These are phyloP conservation scores for Oreochromis aureus DNA, from an alignment of 2,113 vertebrate species.

Conservation along the genomic window DNA sequence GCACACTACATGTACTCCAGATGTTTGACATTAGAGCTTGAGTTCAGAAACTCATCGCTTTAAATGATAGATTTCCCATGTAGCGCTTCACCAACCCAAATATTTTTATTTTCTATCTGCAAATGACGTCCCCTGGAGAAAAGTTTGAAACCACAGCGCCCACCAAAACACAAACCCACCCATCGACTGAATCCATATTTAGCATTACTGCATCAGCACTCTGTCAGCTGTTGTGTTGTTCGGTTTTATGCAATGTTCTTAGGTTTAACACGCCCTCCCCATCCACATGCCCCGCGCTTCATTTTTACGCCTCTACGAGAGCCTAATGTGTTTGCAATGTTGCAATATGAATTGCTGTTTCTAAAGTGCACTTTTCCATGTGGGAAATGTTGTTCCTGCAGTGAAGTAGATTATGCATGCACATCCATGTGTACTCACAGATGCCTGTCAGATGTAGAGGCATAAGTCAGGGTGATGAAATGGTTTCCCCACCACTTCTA, in stretches of 20 bases:
- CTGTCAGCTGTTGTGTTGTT: background rate
- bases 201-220: background rate
- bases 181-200: background rate
- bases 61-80: background rate
- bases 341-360: background rate
- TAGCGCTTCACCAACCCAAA: background rate
- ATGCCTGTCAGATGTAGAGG: conserved; percentile 59
- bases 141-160: background rate
- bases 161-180: background rate
- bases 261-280: background rate
- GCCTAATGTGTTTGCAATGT: background rate
- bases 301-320: background rate
- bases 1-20: background rate
- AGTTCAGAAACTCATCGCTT: background rate
- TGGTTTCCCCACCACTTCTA: conserved; percentile 28
- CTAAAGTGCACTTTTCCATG: conserved; percentile 22
- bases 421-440: conserved; percentile 58
- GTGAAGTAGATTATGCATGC: conserved; percentile 58
- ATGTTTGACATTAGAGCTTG: background rate
- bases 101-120: background rate
- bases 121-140: background rate
- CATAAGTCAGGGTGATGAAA: conserved; percentile 48
- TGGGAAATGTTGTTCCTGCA: conserved; percentile 27
- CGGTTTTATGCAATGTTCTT: background rate
- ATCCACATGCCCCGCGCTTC: background rate